Percentiles rank a stretch among this genome's conserved stretches.
Conservation (phyloP, 35 echinoderm and acorn worm genomes). For the Apostichopus californicus region DNA sequence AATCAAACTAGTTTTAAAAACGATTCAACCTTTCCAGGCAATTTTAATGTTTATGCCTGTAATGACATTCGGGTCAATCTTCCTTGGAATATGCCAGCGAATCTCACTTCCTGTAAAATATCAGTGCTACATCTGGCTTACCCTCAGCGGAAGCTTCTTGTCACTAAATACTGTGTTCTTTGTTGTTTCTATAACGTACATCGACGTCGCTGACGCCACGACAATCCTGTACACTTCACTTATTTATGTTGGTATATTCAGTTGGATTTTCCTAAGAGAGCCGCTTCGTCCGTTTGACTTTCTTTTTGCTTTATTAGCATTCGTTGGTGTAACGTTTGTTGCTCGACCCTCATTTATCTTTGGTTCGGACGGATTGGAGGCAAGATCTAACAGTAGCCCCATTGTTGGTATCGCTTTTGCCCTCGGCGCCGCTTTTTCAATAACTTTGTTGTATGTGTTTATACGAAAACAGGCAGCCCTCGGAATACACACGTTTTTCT, state of each 20-base stretch:
- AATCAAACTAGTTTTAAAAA: not conserved
- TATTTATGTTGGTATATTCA: not conserved
- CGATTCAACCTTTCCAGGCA: not conserved
- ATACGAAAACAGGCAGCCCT: not conserved
- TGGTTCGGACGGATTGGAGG: not conserved
- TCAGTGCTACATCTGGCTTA: conserved; percentile 6
- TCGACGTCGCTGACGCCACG: not conserved
- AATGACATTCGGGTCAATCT: not conserved
- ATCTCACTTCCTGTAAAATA: not conserved
- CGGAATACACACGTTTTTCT: not conserved
- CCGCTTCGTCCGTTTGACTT: not conserved
- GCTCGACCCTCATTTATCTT: conserved; percentile 15
- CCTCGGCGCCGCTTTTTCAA: not conserved
- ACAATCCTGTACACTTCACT: conserved; percentile 3
- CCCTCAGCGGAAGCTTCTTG: not conserved
- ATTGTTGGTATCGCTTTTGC: not conserved
- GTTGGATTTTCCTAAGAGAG: conserved; percentile 3
- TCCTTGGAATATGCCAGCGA: not conserved
- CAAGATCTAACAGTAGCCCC: not conserved
- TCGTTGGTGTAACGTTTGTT: not conserved
- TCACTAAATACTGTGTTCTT: not conserved
- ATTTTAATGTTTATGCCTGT: not conserved
- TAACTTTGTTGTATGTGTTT: not conserved
- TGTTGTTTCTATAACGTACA: not conserved
- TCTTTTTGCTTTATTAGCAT: not conserved